Evolutionary conservation across 2,113 vertebrate species (phyloP), one percentile per base, ranked within the genome.

Genomic region (Turnix velox): DNA sequence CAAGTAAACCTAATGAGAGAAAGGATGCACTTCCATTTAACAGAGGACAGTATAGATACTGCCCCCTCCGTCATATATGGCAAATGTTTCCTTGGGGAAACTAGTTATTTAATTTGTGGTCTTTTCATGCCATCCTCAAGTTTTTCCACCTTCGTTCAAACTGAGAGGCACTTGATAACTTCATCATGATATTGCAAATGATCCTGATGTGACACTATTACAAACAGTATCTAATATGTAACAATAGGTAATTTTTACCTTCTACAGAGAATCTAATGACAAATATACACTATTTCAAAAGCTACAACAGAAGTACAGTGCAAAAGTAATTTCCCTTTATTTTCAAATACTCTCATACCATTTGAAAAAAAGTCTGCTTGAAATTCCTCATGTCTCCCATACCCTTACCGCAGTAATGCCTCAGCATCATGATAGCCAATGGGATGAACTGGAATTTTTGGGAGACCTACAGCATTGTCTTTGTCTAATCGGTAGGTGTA

Each of bases 361-460:
- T 84, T 51, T 30, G 59, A 45, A 74, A 84, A 40, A 2, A 10
- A 66, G 6, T 22, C 54, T 57, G 18, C 17, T 86, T 45, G 62
- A 58, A 78, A 74, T 52, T 68, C 33, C 18, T 66, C 28, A 33
- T 23, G 35, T 72, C 57, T 62, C 42, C 57, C 17, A 45, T 20
- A 51, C 24, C 93, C 98, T 98, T 94, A 99, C 99, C 98, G 97
- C 14, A 99, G 96, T 31, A 99, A 95, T 10, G 83, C 87, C 84
- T 98, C 94, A 42, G 99, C 99, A 90, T 99, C 99, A 9, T 96
- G 25, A 83, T 98, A 99, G 45, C 99, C 98, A 90, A 99, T 98
- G 28, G 99, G 99, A 97, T 99, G 99, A 76, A 99, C 98, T 27
- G 99, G 99, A 95, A 99, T 99, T 68, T 97, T 98, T 24, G 99